phyloP scores from a whole-genome alignment of 2,888 invertebrate species.

The Brachynemurus nebulosus region DNA sequence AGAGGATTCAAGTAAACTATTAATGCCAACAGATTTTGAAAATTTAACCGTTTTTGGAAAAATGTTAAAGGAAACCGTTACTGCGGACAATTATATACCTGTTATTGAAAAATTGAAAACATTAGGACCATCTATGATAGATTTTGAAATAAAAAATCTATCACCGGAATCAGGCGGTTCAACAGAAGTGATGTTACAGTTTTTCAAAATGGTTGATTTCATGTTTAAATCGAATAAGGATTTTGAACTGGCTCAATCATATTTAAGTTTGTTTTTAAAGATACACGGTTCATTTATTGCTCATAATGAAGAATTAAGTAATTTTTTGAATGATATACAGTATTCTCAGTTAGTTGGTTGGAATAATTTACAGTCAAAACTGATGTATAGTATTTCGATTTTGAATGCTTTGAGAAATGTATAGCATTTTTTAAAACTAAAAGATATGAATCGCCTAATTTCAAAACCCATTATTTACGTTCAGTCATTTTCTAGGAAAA shows the following conservation, averaged over 20 bases:
- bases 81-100: conserved; percentile 36
- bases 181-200: conserved; percentile 55
- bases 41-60: conserved; percentile 59
- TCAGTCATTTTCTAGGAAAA: too few species aligned
- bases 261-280: conserved; percentile 77
- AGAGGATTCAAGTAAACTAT: conserved; percentile 35
- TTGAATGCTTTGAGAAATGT: conserved; percentile 53
- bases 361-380: conserved; percentile 49
- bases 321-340: conserved; percentile 41
- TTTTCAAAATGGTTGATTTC: conserved; percentile 55
- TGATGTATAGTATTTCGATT: conserved; percentile 62
- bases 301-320: conserved; percentile 37
- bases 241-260: conserved; percentile 85
- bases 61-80: conserved; percentile 37
- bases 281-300: conserved; percentile 51
- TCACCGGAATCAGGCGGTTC: conserved; percentile 61
- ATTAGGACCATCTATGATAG: conserved; percentile 71
- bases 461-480: too few species aligned
- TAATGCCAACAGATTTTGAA: conserved; percentile 42
- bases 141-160: conserved; percentile 73
- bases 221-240: conserved; percentile 62
- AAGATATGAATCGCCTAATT: too few species aligned
- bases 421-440: neutral
- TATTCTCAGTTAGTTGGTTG: conserved; percentile 46
- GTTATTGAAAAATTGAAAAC: conserved; percentile 49